Base-by-base conservation (phyloP, 2,888 invertebrate species). In the Zygogramma bicolorata region DNA sequence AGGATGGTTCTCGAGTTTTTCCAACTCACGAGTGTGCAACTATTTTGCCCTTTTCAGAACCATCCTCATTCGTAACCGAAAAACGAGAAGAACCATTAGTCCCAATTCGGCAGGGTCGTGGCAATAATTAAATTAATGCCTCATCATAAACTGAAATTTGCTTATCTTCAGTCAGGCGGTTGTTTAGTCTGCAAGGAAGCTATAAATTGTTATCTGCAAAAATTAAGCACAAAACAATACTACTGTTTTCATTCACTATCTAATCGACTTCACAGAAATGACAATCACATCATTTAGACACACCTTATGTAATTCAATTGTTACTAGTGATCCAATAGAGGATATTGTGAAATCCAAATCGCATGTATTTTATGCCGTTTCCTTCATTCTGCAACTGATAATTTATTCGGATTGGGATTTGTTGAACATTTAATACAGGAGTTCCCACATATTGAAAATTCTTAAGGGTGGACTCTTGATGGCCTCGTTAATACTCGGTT, bases 221-320 rank as follows among this genome's bases (percentile, higher is more conserved):
- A 53, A 46, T 6, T 10, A 10, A 10, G 10, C 10, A 20, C 22
- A 18, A 10, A 25, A 7, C 27, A 53, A 53, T 1, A n/a, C 25
- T 46, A 10, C 20, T 46, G 46, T 46, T 46, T 20, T 20, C 13
- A 3, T 34, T 34, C 10, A 1, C 20, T 18, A 46, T 46, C 46
- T 20, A 20, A 46, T 46, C 22, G 46, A 46, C 46, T 10, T 46
- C 1, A 46, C 20, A 53, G 27, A 53, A 25, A 53, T 27, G 53
- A 53, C 53, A 53, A 53, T 53, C n/a, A 42, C 18, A 18, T 18
- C 53, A 18, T 53, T 53, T 6, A 27, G 53, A 13, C 53, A 27
- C 53, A 53, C 53, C 53, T 53, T 25, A 53, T 53, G 53, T n/a
- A 53, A 53, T 53, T 53, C 53, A 53, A 53, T 53, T 53, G 53